A percentile compares a stretch with the other conserved stretches of the same genome.
Evolutionary conservation across 2,113 vertebrate species (phyloP).

Genomic region (Anoura caudifer): DNA sequence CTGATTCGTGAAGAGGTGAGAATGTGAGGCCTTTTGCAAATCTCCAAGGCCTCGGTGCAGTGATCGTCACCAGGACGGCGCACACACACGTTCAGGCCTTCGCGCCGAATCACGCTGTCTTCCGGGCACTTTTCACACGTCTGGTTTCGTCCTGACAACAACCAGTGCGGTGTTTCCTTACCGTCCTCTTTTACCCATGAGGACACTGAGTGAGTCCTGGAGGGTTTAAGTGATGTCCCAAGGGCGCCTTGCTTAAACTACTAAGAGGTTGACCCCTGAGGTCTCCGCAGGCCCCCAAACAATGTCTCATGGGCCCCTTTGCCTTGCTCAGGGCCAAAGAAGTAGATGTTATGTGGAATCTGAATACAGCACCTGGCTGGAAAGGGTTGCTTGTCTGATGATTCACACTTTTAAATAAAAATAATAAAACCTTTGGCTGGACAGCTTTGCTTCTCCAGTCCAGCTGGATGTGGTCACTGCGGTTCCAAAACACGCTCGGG

Average conservation of each 20-base stretch:
- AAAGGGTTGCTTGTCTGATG: slow-evolving; percentile 23
- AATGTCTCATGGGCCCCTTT: neutral
- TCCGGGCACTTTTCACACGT: neutral
- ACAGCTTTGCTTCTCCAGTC: slow-evolving; percentile 40
- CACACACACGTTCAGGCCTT: neutral
- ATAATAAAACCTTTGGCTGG: slow-evolving; percentile 66
- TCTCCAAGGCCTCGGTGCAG: neutral
- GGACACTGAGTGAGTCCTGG: neutral
- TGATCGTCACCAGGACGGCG: neutral
- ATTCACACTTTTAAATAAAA: slow-evolving; percentile 73
- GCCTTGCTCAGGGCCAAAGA: neutral
- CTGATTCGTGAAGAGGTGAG: neutral
- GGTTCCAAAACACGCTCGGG: slow-evolving; percentile 59
- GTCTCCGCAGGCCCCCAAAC: neutral
- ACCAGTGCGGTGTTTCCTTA: neutral
- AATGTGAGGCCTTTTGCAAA: neutral
- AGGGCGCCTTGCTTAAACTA: neutral
- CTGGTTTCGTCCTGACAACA: neutral
- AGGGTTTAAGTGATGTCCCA: neutral
- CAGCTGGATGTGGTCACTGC: slow-evolving; percentile 61
- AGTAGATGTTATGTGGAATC: slow-evolving; percentile 21
- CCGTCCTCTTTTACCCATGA: neutral
- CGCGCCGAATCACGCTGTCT: neutral
- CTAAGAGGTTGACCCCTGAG: neutral
- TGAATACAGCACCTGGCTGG: slow-evolving; percentile 30